These are phyloP conservation scores for Thumatha senex DNA, from an alignment of 2,888 invertebrate genomes.

Conservation along the genomic window DNA sequence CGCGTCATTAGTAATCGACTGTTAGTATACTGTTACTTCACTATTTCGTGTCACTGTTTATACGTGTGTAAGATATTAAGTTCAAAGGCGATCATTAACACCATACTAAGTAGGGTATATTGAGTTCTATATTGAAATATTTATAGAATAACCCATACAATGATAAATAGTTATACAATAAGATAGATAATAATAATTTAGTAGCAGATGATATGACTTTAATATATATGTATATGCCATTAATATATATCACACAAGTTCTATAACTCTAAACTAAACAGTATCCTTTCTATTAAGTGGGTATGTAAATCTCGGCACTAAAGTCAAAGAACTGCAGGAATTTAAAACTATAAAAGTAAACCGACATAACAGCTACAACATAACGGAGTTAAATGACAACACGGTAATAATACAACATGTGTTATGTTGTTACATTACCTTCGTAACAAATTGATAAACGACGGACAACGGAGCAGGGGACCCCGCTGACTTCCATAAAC, in stretches of 20 bases:
- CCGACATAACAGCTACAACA: slow-evolving; percentile 12
- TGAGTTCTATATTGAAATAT: slow-evolving; percentile 3
- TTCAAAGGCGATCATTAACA: slow-evolving; percentile 44
- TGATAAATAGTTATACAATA: neutral
- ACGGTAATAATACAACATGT: slow-evolving; percentile 22
- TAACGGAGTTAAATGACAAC: slow-evolving; percentile 34
- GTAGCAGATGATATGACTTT: too few species aligned
- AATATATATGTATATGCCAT: neutral
- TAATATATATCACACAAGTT: neutral
- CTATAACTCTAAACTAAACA: neutral
- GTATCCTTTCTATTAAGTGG: neutral
- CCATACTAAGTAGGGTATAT: neutral
- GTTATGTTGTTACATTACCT: slow-evolving; percentile 24
- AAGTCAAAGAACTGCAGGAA: slow-evolving; percentile 4
- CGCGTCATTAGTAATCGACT: slow-evolving; percentile 47
- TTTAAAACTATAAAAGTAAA: slow-evolving; percentile 6
- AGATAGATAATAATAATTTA: too few species aligned
- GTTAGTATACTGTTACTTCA: slow-evolving; percentile 50
- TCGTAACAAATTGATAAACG: slow-evolving; percentile 46
- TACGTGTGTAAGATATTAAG: slow-evolving; percentile 38
- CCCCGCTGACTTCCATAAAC: slow-evolving; percentile 20
- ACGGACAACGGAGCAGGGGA: slow-evolving; percentile 26
- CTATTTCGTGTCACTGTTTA: slow-evolving; percentile 41
- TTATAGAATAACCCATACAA: neutral
- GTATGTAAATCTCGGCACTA: neutral